A percentile compares a stretch with the other conserved stretches of the same genome.
These are phyloP conservation scores for Blastobasis lacticolella DNA, from an alignment of 2,888 invertebrate genomes.

Conservation along the genomic window DNA sequence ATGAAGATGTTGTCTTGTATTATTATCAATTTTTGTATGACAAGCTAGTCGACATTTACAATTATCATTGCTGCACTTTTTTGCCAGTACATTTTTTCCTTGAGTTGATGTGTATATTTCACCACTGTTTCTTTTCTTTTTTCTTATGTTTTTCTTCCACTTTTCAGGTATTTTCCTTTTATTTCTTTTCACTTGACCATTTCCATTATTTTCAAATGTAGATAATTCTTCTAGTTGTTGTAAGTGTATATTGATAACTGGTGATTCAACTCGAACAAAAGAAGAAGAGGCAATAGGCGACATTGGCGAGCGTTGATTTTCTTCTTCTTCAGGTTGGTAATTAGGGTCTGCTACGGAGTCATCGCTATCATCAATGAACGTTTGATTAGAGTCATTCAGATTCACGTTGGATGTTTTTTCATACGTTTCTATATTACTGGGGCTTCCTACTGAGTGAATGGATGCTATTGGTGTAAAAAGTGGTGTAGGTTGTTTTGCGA, in stretches of 20 bases:
- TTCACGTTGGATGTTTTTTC: background rate
- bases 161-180: slow-evolving; percentile 9
- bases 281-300: background rate
- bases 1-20: slow-evolving; percentile 10
- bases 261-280: background rate
- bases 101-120: slow-evolving; percentile 2
- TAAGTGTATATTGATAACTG: background rate
- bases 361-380: slow-evolving; percentile 7
- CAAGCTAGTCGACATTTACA: slow-evolving; percentile 9
- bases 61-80: slow-evolving; percentile 4
- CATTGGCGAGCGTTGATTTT: slow-evolving; percentile 4
- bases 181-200: slow-evolving; percentile 2
- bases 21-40: slow-evolving; percentile 10
- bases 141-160: slow-evolving; percentile 5
- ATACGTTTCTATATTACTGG: background rate
- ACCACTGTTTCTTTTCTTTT: slow-evolving; percentile 2
- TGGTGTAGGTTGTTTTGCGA: slow-evolving; percentile 8
- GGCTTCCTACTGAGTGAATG: background rate
- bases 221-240: slow-evolving; percentile 1
- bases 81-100: slow-evolving; percentile 8
- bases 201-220: background rate
- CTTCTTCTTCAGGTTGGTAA: slow-evolving; percentile 1
- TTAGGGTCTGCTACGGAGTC: slow-evolving; percentile 5
- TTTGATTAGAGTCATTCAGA: background rate
- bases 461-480: slow-evolving; percentile 10